Evolutionary conservation across 2,113 vertebrate genomes (phyloP), one percentile per base, ranked within the genome.

Genomic region (Bos indicus): DNA sequence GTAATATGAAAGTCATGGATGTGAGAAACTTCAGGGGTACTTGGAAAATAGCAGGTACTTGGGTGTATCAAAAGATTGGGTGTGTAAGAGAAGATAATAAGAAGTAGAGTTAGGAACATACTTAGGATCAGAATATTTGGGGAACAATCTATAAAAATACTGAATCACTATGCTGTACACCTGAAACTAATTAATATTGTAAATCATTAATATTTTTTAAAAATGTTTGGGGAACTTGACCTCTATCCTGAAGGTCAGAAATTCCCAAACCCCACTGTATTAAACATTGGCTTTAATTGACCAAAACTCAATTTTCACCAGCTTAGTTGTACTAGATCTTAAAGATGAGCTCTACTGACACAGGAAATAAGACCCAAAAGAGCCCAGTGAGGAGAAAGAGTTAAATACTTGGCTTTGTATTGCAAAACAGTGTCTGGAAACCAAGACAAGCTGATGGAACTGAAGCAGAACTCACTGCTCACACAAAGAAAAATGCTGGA

Each of bases 221-320:
- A 52, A 52, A 92, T 40, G 33, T 87, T 82, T n/a, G 46, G n/a
- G 25, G 57, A 56, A 91, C 59, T 88, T 88, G 43, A 94, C 90
- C 88, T 96, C 89, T 88, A 80, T 54, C n/a, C 40, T 91, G 21
- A 96, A 89, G 64, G 25, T 67, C 67, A 94, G 52, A 86, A 80
- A 89, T 94, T 92, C 64, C 17, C 80, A 81, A 54, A 48, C 64
- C 26, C 6, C 36, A 78, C 59, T 88, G 3, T 84, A 71, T 67
- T 85, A 80, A 89, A 92, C 11, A 46, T 52, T 59, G 40, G 7
- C 19, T 80, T 43, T 89, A 26, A 36, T 21, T 54, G 12, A 56
- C 89, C 9, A 5, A 85, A 81, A 90, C 67, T 92, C 78, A 60
- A 10, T 40, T 94, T 82, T 54, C 11, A 23, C 43, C 83, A n/a